A percentile compares a stretch with the other conserved stretches of the same genome.
Conservation (phyloP, 2,797 vertebrate genomes). For the Pangasius mekongensis region DNA sequence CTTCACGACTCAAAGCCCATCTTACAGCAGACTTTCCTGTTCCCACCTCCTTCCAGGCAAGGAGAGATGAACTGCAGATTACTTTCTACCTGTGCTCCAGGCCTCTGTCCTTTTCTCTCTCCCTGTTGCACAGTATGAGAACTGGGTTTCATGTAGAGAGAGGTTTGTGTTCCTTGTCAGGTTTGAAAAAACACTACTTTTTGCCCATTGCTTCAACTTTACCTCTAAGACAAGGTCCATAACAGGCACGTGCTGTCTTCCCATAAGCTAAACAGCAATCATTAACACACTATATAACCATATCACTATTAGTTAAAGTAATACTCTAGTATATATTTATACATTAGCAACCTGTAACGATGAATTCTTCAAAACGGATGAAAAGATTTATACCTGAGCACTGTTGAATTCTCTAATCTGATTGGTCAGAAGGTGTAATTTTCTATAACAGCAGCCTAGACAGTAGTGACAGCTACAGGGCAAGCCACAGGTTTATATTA, state of each 20-base stretch:
- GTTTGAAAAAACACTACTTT: conserved; percentile 45
- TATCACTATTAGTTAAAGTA: neutral
- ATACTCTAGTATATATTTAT: neutral
- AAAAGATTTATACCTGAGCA: neutral
- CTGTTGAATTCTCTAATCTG: neutral
- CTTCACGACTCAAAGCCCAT: conserved; percentile 65
- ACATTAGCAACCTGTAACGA: neutral
- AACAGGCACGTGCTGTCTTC: neutral
- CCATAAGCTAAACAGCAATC: neutral
- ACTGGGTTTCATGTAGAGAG: conserved; percentile 59
- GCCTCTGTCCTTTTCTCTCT: conserved; percentile 53
- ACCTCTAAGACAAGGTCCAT: neutral
- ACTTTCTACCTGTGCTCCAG: neutral
- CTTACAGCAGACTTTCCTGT: conserved; percentile 57
- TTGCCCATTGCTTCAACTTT: conserved; percentile 50
- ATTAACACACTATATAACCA: neutral
- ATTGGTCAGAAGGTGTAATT: neutral
- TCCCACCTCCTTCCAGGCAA: neutral
- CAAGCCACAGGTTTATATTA: neutral
- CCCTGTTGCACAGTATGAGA: conserved; percentile 33
- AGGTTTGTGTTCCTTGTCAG: conserved; percentile 63
- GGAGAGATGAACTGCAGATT: neutral
- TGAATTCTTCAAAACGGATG: neutral
- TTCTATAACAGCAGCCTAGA: neutral
- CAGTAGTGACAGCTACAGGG: neutral